Evolutionary conservation across 2,113 vertebrate genomes (phyloP).

Genomic region (Notechis scutatus): DNA sequence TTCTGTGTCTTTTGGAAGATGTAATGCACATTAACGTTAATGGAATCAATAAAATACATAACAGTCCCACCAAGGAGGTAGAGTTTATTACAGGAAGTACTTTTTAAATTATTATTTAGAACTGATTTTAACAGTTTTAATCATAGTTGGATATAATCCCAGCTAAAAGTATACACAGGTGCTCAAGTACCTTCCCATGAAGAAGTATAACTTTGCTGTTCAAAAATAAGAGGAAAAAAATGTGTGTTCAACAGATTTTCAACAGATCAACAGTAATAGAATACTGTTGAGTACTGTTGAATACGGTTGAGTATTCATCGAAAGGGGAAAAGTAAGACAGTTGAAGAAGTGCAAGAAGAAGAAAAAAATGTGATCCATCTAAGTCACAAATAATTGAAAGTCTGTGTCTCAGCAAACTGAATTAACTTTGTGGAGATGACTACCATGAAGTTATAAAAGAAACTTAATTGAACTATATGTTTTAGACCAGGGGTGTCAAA

Average conservation of each 20-base stretch:
- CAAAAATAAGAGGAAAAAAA: background rate
- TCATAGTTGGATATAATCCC: background rate
- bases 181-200: background rate
- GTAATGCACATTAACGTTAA: background rate
- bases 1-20: background rate
- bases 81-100: background rate
- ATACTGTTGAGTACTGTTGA: too few relatives aligned
- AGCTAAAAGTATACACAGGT: background rate
- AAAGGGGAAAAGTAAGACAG: background rate
- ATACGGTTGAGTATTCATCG: background rate
- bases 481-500: background rate
- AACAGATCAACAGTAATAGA: background rate
- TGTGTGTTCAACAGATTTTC: background rate
- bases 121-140: background rate
- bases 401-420: background rate
- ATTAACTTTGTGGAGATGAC: background rate
- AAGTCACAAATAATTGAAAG: background rate
- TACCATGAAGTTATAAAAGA: background rate
- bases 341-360: background rate
- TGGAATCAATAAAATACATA: background rate
- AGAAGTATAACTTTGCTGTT: background rate
- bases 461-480: background rate
- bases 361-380: background rate
- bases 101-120: background rate
- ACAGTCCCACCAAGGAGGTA: background rate